Evolutionary conservation across 2,888 invertebrate genomes (phyloP).

Genomic region (Cistogaster globosa): DNA sequence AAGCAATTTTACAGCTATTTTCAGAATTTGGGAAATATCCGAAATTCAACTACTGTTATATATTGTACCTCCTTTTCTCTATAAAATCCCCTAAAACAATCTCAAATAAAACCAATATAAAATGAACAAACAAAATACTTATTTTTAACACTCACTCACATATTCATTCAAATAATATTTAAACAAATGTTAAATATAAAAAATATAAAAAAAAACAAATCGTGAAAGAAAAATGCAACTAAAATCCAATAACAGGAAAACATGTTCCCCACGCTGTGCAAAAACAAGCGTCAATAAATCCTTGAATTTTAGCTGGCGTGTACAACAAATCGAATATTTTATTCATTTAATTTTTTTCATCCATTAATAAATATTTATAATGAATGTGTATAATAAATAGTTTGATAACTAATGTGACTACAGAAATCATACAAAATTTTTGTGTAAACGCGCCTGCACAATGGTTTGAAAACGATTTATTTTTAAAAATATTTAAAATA

Average conservation of each 20-base stretch:
- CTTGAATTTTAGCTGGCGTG: neutral
- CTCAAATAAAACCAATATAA: neutral
- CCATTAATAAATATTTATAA: constrained; percentile 43
- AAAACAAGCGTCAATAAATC: neutral
- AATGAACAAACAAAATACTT: no score
- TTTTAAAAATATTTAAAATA: no score
- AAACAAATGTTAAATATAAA: constrained; percentile 1
- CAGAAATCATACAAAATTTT: constrained; percentile 11
- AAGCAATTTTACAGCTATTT: no score
- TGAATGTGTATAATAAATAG: constrained; percentile 32
- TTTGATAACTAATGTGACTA: constrained; percentile 12
- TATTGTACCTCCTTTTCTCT: no score
- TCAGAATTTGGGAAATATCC: no score
- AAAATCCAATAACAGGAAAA: constrained; percentile 27
- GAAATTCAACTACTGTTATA: no score
- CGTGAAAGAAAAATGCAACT: neutral
- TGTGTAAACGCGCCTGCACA: constrained; percentile 2
- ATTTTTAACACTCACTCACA: no score
- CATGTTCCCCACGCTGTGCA: constrained; percentile 18
- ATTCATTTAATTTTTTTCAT: constrained; percentile 22
- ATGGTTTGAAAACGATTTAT: no score
- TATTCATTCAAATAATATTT: neutral
- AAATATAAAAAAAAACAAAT: neutral
- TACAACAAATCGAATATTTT: constrained; percentile 17
- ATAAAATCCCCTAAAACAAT: neutral